These are phyloP conservation scores for Trachymyrmex septentrionalis DNA, from an alignment of 1,140 invertebrate species.

Conservation along the genomic window DNA sequence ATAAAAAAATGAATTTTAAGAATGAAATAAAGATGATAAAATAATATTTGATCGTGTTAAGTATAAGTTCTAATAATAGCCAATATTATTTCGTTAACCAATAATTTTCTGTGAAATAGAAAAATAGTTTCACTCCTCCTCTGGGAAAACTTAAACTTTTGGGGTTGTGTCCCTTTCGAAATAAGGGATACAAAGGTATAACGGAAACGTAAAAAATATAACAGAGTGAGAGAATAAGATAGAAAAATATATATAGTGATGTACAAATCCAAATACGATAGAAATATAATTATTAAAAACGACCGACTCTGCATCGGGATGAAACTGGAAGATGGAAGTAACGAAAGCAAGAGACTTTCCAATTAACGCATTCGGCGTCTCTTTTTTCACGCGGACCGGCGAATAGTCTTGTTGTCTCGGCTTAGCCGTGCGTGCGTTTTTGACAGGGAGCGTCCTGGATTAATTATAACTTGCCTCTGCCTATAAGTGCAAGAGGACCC, in stretches of 20 bases:
- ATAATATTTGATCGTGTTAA: too few relatives aligned
- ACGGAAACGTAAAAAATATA: background rate
- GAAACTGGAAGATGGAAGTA: background rate
- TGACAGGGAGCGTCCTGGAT: slow-evolving; percentile 24
- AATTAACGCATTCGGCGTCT: background rate
- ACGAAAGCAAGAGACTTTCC: background rate
- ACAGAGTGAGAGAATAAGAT: background rate
- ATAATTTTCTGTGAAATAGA: too few relatives aligned
- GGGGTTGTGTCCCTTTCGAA: too few relatives aligned
- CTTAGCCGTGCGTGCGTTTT: slow-evolving; percentile 9
- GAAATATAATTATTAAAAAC: background rate
- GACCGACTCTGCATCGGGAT: background rate
- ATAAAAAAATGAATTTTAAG: too few relatives aligned
- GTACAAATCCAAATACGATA: background rate
- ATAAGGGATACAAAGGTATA: too few relatives aligned
- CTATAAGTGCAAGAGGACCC: slow-evolving; percentile 10
- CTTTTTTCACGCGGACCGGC: background rate
- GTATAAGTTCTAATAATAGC: too few relatives aligned
- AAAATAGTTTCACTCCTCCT: too few relatives aligned
- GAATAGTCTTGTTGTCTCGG: background rate
- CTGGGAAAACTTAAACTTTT: too few relatives aligned
- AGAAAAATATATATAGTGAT: background rate
- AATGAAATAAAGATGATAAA: too few relatives aligned
- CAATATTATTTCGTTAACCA: too few relatives aligned
- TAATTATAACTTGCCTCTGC: slow-evolving; percentile 57